Percentiles rank a stretch among this genome's conserved stretches.
Evolutionary conservation across 1,140 invertebrate genomes (phyloP).

Genomic region (fruit fly (Drosophila melanogaster)): Release_6_plus_ISO1_MT NC_004354.4:16505001-16505500

Average conservation of each 20-base stretch:
- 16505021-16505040: conserved; percentile 44
- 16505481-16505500: conserved; percentile 52
- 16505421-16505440: conserved; percentile 31
- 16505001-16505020: conserved; percentile 16
- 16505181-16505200: conserved; percentile 32
- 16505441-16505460: conserved; percentile 1
- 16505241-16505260: conserved; percentile 11
- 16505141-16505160: conserved; percentile 6
- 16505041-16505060: conserved; percentile 50
- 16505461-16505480: conserved; percentile 25
- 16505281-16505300: conserved; percentile 54
- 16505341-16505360: not conserved
- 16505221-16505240: conserved; percentile 48
- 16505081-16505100: conserved; percentile 63
- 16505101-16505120: conserved; percentile 29
- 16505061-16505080: conserved; percentile 51
- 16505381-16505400: not conserved
- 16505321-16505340: conserved; percentile 18
- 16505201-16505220: conserved; percentile 81
- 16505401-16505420: conserved; percentile 37
- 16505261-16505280: conserved; percentile 79
- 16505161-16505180: conserved; percentile 16
- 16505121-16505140: conserved; percentile 15
- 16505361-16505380: not conserved
- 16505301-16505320: conserved; percentile 81